Percentiles rank a stretch among this genome's conserved stretches.
phyloP scores from a whole-genome alignment of 2,113 vertebrate species.

The Xiphophorus hellerii region DNA sequence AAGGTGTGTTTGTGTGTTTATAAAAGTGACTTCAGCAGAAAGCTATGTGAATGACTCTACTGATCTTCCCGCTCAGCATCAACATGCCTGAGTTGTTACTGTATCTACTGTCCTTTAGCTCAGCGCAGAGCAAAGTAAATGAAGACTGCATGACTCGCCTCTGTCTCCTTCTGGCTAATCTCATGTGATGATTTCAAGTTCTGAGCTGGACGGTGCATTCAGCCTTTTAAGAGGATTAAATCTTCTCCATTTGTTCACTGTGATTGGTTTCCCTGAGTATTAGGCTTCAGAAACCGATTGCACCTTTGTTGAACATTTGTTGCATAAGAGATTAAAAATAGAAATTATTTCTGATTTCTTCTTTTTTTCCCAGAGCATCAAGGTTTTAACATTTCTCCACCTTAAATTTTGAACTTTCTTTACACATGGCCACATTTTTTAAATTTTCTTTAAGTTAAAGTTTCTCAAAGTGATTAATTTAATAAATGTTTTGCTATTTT shows the following conservation, averaged over 20 bases:
- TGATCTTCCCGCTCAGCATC: constrained; percentile 26
- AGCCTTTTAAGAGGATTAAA: constrained; percentile 39
- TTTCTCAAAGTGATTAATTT: background rate
- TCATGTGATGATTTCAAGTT: constrained; percentile 16
- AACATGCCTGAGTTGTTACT: constrained; percentile 22
- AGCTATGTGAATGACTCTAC: constrained; percentile 45
- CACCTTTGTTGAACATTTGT: constrained; percentile 2
- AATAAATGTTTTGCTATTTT: background rate
- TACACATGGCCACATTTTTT: background rate
- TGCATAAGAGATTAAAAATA: constrained; percentile 7
- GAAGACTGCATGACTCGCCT: constrained; percentile 21
- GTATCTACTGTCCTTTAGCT: constrained; percentile 5
- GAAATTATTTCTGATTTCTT: too few species aligned
- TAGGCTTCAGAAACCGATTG: constrained; percentile 8
- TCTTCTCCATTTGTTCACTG: constrained; percentile 18
- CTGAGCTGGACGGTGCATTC: constrained; percentile 6
- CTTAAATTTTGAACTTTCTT: background rate
- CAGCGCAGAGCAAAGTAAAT: background rate
- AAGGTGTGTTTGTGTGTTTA: background rate
- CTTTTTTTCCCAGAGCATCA: too few species aligned
- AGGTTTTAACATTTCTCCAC: background rate
- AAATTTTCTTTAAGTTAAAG: background rate
- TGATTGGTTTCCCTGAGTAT: constrained; percentile 18
- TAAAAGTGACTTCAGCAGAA: constrained; percentile 46
- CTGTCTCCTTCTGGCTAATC: constrained; percentile 10